Evolutionary conservation across 2,888 invertebrate genomes (phyloP), one percentile per base, ranked within the genome.

Genomic region (Diogma glabrata): DNA sequence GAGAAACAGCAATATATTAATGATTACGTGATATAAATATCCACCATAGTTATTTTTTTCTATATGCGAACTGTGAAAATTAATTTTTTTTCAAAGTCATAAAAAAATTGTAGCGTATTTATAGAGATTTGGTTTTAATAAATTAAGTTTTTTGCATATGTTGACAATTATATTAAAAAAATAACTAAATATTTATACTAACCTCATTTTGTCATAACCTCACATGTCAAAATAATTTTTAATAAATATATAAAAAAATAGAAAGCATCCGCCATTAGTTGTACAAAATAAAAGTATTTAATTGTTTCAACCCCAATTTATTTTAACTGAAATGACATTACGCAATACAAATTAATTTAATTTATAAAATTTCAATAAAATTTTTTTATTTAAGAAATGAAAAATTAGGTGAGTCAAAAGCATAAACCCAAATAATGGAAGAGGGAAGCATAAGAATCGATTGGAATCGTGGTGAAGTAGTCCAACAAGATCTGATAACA

Each of bases 201-300:
- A 43, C 43, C 43, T 43, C 43, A 43, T 43, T 43, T 43, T 2
- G 6, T 43, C 43, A 43, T 43, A 43, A 43, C 43, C 43, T 43
- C 43, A 43, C 43, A 43, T 23, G 43, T 43, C 43, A 43, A 43
- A 43, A 40, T 12, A n/a, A 22, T 12, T 22, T n/a, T 43, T 22
- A n/a, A n/a, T n/a, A n/a, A n/a, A n/a, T n/a, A n/a, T n/a, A n/a
- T n/a, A n/a, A n/a, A n/a, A n/a, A n/a, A n/a, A n/a, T n/a, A n/a
- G n/a, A n/a, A n/a, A n/a, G n/a, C n/a, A n/a, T n/a, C n/a, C n/a
- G n/a, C n/a, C n/a, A n/a, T n/a, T n/a, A n/a, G n/a, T n/a, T n/a
- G n/a, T n/a, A n/a, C n/a, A n/a, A n/a, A n/a, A n/a, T n/a, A n/a
- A n/a, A n/a, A n/a, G n/a, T n/a, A n/a, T n/a, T n/a, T n/a, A n/a